Percentiles rank a stretch among this genome's conserved stretches.
These are phyloP conservation scores for Poeciliopsis retropinna DNA, from an alignment of 2,113 vertebrate species.

Conservation along the genomic window DNA sequence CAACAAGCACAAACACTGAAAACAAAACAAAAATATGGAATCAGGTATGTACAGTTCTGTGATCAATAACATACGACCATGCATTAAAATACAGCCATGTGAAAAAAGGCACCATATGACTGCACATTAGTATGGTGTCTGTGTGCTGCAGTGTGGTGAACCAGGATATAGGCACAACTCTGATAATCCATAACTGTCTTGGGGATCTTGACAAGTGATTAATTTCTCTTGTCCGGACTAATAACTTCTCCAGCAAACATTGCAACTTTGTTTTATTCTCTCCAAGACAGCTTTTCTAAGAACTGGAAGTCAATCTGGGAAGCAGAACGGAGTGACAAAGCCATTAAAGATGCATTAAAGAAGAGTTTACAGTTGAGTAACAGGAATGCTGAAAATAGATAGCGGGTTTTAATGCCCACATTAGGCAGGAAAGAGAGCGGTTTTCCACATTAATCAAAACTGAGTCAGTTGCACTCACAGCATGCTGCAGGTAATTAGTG, in stretches of 20 bases:
- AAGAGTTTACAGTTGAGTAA: conserved; percentile 18
- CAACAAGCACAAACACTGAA: not conserved
- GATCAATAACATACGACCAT: too few species aligned
- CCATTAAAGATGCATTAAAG: conserved; percentile 57
- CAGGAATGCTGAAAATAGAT: conserved; percentile 55
- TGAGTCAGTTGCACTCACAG: conserved; percentile 51
- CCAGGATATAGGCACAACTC: not conserved
- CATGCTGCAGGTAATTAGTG: conserved; percentile 55
- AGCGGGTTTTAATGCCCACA: conserved; percentile 30
- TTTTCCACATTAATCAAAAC: conserved; percentile 73
- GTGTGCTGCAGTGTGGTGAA: not conserved
- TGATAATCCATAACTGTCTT: conserved; percentile 15
- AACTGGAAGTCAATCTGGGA: conserved; percentile 59
- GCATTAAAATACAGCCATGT: too few species aligned
- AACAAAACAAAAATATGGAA: not conserved
- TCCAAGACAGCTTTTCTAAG: conserved; percentile 24
- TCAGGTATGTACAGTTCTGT: too few species aligned
- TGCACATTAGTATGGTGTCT: too few species aligned
- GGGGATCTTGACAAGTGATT: conserved; percentile 21
- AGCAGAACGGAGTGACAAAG: conserved; percentile 42
- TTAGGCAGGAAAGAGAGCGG: conserved; percentile 37
- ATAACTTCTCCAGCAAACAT: conserved; percentile 22
- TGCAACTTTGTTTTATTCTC: conserved; percentile 40
- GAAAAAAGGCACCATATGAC: too few species aligned
- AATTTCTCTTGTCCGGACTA: conserved; percentile 21